A percentile compares a stretch with the other conserved stretches of the same genome.
These are phyloP conservation scores for Drosophila simulans DNA, from an alignment of 1,140 invertebrate species.

Conservation along the genomic window DNA sequence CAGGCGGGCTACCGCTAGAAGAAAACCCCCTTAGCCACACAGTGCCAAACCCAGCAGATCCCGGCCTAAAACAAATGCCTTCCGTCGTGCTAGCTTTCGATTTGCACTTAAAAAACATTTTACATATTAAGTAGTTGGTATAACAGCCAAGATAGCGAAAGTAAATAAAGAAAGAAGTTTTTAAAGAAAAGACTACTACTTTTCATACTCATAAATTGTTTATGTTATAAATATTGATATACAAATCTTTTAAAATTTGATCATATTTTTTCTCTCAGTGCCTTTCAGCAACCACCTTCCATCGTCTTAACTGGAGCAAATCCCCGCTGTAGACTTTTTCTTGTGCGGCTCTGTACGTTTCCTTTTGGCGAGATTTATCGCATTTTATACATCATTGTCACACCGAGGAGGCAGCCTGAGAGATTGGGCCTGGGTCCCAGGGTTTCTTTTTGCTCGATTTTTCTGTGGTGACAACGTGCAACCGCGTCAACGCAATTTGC, in stretches of 20 bases:
- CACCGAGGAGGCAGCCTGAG: constrained; percentile 51
- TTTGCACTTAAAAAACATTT: constrained; percentile 4
- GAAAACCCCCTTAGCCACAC: not conserved
- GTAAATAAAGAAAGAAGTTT: no score
- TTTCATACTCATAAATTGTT: no score
- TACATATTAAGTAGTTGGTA: no score
- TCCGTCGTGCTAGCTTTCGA: constrained; percentile 50
- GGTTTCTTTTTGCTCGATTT: constrained; percentile 36
- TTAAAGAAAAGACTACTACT: no score
- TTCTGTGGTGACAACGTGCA: constrained; percentile 73
- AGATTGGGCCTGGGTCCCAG: constrained; percentile 6
- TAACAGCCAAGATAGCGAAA: no score
- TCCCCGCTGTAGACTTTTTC: constrained; percentile 60
- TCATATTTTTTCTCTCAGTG: not conserved
- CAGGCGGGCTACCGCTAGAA: constrained; percentile 21
- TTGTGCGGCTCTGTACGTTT: constrained; percentile 18
- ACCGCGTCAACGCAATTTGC: constrained; percentile 78
- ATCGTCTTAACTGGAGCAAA: constrained; percentile 45
- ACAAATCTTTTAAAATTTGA: no score
- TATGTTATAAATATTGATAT: no score
- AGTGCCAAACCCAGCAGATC: constrained; percentile 13
- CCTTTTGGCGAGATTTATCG: constrained; percentile 73
- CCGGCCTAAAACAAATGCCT: constrained; percentile 69
- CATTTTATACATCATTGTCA: constrained; percentile 81
- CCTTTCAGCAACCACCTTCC: constrained; percentile 26